Conservation (phyloP, 92 coral and sea anemone species). For the Epizoanthus illoricatus region DNA sequence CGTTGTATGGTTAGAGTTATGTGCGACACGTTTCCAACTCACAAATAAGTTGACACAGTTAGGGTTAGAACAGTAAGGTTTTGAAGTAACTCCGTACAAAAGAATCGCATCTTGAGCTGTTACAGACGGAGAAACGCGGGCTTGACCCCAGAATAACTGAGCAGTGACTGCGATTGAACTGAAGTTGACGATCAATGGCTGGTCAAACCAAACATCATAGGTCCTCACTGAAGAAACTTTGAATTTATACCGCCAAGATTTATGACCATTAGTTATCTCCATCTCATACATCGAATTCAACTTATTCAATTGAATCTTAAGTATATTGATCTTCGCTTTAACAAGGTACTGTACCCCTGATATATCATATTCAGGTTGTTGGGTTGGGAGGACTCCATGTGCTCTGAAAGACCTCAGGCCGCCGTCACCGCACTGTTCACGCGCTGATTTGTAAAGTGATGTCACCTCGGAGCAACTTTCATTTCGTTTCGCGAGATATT, state of each 20-base stretch:
- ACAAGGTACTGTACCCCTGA: conserved; percentile 1
- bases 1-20: conserved; percentile 8
- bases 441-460: background rate
- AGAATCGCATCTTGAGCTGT: background rate
- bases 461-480: background rate
- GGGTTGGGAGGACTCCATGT: background rate
- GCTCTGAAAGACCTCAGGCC: conserved; percentile 1
- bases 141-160: background rate
- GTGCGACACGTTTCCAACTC: background rate
- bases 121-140: background rate
- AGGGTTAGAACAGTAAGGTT: conserved; percentile 4
- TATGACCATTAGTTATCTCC: background rate
- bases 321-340: conserved; percentile 1
- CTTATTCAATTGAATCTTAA: background rate
- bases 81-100: conserved; percentile 12
- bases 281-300: conserved; percentile 6
- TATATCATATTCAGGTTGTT: background rate
- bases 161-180: background rate
- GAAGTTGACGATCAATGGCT: background rate
- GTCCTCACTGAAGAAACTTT: background rate
- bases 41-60: background rate
- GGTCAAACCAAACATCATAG: conserved; percentile 15
- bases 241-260: background rate
- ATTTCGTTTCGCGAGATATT: background rate
- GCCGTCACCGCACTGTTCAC: background rate